Evolutionary conservation across 2,797 vertebrate species (phyloP), one percentile per base, ranked within the genome.

Genomic region (Oreonectes daqikongensis): DNA sequence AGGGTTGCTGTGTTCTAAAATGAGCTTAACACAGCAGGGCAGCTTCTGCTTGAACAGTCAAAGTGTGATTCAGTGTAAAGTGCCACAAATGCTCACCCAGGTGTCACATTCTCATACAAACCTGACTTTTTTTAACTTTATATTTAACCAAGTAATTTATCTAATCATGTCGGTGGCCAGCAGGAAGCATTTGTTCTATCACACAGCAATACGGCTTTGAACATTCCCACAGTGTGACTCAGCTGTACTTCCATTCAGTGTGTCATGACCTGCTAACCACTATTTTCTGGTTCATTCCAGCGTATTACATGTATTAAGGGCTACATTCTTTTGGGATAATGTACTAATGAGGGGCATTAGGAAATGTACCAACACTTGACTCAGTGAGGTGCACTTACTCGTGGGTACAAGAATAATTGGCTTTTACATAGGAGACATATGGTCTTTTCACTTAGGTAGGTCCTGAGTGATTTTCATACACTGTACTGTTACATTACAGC

Each of bases 1-100:
- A 61, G 55, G 74, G 30, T 77, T 55, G 57, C 12, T 61, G 66
- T 77, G 75, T 22, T 77, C 55, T 69, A 61, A 72, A 79, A 72
- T 72, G 52, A 79, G 63, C 69, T 67, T 72, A 72, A 72, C 76
- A 48, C 17, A 50, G 5, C 11, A 26, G 61, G 67, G 69, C 46
- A 57, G 38, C 20, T 66, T 63, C 20, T 52, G 17, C 30, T 40
- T 35, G 12, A 59, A 66, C 9, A 50, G 60, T 40, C 52, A 50
- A 38, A 77, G 32, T n/a, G n/a, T n/a, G n/a, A n/a, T n/a, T n/a
- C n/a, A n/a, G n/a, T 53, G 44, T 28, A 40, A 63, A 20, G 28
- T 59, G 40, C 15, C 55, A 69, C 57, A 64, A 65, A 35, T 22
- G 57, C 24, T 66, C 46, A 20, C 44, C 26, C 46, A 50, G 28